Conservation (phyloP, 2,797 vertebrate species). For the Sitta carolinensis region DNA sequence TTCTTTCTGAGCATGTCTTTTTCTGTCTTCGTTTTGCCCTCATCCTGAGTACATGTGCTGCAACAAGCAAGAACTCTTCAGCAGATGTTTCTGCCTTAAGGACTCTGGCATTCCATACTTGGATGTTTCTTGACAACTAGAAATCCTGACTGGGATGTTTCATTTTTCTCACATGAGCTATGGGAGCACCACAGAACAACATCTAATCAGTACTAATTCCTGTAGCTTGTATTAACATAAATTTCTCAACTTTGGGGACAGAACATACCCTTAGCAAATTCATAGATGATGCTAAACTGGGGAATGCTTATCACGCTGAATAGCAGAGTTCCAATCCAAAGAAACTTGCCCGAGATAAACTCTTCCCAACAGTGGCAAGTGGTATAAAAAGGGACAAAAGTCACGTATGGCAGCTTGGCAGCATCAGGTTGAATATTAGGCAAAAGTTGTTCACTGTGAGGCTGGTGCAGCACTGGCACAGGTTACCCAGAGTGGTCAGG, state of each 20-base stretch:
- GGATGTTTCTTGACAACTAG: slow-evolving; percentile 22
- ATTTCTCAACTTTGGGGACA: slow-evolving; percentile 40
- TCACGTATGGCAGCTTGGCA: neutral
- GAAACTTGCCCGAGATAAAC: neutral
- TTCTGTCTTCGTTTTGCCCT: neutral
- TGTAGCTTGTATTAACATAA: slow-evolving; percentile 54
- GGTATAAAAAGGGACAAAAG: neutral
- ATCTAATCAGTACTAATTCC: slow-evolving; percentile 59
- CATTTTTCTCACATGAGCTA: slow-evolving; percentile 42
- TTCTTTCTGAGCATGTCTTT: neutral
- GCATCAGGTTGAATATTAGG: neutral
- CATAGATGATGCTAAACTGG: neutral
- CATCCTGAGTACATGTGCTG: neutral
- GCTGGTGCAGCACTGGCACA: neutral
- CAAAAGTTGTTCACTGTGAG: neutral
- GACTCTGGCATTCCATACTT: slow-evolving; percentile 5
- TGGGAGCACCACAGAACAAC: slow-evolving; percentile 43
- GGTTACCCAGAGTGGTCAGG: neutral
- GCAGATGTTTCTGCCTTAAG: slow-evolving; percentile 41
- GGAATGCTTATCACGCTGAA: neutral
- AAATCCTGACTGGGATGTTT: slow-evolving; percentile 54
- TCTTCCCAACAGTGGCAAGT: neutral
- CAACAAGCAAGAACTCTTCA: slow-evolving; percentile 2
- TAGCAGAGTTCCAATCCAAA: neutral
- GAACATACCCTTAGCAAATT: slow-evolving; percentile 9